Evolutionary conservation across 2,888 invertebrate genomes (phyloP).

Genomic region (Therioaphis trifolii): DNA sequence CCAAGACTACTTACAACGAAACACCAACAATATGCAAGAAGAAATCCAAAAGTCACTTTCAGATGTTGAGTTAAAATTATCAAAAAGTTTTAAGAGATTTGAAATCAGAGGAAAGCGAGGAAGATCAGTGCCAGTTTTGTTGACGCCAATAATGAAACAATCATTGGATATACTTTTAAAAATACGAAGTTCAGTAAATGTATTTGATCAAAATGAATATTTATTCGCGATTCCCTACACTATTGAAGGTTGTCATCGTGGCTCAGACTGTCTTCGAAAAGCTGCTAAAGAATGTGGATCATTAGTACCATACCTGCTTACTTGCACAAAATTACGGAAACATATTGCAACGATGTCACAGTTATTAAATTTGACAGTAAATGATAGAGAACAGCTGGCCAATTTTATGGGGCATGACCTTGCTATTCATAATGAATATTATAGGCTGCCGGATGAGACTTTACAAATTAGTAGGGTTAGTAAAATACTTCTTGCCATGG

Average conservation of each 20-base stretch:
- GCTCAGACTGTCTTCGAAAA: background rate
- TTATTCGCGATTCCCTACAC: too few species aligned
- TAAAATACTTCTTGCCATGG: constrained; percentile 10
- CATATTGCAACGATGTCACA: constrained; percentile 24
- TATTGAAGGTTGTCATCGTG: background rate
- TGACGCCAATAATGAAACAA: background rate
- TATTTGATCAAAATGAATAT: background rate
- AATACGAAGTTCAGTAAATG: background rate
- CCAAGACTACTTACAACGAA: background rate
- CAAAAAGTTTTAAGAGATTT: background rate
- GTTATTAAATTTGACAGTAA: background rate
- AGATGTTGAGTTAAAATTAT: too few species aligned
- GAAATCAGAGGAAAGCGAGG: constrained; percentile 12
- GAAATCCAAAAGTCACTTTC: too few species aligned
- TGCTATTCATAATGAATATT: too few species aligned
- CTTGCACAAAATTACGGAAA: background rate
- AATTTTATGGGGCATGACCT: too few species aligned
- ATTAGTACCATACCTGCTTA: background rate
- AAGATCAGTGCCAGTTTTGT: background rate
- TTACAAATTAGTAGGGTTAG: constrained; percentile 1
- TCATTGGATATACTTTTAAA: background rate
- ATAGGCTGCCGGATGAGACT: background rate
- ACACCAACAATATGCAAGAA: background rate
- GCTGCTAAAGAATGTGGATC: background rate
- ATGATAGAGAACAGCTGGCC: background rate